These are phyloP conservation scores for Troglohyphantes excavatus DNA, from an alignment of 2,888 invertebrate genomes.

Conservation along the genomic window DNA sequence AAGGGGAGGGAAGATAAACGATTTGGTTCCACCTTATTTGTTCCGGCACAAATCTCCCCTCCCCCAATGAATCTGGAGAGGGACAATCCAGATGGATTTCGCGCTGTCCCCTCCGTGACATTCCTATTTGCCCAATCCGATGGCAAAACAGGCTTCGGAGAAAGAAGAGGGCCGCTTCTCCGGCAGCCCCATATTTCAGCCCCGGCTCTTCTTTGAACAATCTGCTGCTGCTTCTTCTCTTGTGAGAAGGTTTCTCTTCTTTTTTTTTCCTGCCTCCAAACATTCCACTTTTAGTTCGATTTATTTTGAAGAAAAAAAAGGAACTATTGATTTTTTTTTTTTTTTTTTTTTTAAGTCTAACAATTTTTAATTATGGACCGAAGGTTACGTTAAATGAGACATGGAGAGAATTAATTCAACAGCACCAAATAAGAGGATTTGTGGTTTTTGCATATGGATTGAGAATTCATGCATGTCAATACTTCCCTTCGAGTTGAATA, in stretches of 20 bases:
- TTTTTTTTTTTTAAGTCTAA: too few species aligned
- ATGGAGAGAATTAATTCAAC: too few species aligned
- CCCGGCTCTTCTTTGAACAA: background rate
- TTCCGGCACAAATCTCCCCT: slow-evolving; percentile 56
- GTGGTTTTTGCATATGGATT: too few species aligned
- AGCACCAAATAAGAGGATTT: too few species aligned
- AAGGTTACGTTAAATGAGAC: too few species aligned
- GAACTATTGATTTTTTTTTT: too few species aligned
- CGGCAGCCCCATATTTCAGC: background rate
- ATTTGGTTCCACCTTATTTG: slow-evolving; percentile 75
- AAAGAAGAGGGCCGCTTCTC: background rate
- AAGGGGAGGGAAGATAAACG: slow-evolving; percentile 51
- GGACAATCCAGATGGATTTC: slow-evolving; percentile 68
- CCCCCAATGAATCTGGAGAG: slow-evolving; percentile 49
- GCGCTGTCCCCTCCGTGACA: slow-evolving; percentile 55
- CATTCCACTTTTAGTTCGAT: too few species aligned
- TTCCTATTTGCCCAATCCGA: slow-evolving; percentile 67
- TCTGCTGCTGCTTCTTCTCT: background rate
- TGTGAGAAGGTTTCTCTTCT: background rate
- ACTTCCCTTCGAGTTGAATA: too few species aligned
- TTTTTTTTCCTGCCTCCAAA: background rate
- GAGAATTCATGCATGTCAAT: too few species aligned
- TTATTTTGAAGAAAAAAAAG: too few species aligned
- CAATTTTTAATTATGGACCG: too few species aligned
- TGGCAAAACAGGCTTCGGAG: background rate